Conservation (phyloP, 2,113 vertebrate genomes). For the Ailurus styani region DNA sequence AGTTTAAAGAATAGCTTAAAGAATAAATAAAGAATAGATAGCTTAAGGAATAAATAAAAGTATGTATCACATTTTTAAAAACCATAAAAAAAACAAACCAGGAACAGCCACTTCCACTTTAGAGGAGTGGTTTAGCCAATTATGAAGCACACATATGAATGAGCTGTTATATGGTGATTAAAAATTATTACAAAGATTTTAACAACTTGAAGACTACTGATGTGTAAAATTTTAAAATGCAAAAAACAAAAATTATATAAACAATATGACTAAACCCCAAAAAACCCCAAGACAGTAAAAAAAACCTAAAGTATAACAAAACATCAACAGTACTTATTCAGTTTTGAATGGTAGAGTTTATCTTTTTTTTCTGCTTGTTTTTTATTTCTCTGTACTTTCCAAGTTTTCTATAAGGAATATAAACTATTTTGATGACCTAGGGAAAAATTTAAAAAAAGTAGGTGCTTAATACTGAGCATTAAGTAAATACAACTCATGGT, state of each 20-base stretch:
- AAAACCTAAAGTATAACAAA: constrained; percentile 3
- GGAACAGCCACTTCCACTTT: not conserved
- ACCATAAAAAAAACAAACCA: not conserved
- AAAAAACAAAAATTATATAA: constrained; percentile 20
- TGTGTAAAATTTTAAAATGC: not conserved
- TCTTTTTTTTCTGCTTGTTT: not conserved
- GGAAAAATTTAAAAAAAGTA: not conserved
- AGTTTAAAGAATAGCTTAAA: not conserved
- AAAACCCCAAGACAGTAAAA: not conserved
- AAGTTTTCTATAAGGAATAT: not conserved
- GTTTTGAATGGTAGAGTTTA: not conserved
- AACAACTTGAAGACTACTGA: not conserved
- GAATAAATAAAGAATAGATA: not conserved
- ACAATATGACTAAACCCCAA: not conserved
- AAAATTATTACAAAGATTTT: not conserved
- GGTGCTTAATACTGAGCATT: not conserved
- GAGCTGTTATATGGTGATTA: not conserved
- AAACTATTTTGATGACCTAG: not conserved
- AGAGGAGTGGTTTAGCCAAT: not conserved
- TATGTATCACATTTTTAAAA: not conserved
- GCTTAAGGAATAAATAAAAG: not conserved
- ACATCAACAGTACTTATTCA: not conserved
- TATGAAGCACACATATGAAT: not conserved
- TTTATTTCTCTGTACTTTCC: not conserved
- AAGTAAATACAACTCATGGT: not conserved